A percentile compares a stretch with the other conserved stretches of the same genome.
phyloP scores from a whole-genome alignment of 2,113 vertebrate genomes.

The Dipodomys merriami region DNA sequence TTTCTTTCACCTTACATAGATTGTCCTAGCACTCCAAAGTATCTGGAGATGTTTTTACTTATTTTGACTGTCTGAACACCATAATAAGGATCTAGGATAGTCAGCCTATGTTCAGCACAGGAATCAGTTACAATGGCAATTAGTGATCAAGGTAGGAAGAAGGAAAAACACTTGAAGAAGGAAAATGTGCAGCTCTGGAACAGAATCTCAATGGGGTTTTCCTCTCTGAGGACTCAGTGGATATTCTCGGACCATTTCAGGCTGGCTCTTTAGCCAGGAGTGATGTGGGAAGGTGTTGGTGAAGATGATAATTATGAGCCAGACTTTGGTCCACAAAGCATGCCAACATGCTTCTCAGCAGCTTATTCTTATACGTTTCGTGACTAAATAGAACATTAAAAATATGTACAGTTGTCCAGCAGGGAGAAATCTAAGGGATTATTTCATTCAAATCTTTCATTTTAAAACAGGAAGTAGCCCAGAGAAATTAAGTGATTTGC shows the following conservation, averaged over 20 bases:
- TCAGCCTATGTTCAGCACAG: not conserved
- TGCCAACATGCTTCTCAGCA: not conserved
- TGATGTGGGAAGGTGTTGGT: not conserved
- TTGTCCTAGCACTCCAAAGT: not conserved
- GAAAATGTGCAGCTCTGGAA: not conserved
- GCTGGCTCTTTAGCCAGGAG: not conserved
- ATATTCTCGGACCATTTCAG: not conserved
- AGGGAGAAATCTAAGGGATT: constrained; percentile 32
- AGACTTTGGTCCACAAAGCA: not conserved
- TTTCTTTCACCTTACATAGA: not conserved
- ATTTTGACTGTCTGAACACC: not conserved
- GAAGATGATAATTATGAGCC: not conserved
- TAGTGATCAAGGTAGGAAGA: not conserved
- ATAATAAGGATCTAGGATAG: not conserved
- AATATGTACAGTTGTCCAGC: not conserved
- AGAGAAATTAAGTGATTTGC: constrained; percentile 22
- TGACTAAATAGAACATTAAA: constrained; percentile 19
- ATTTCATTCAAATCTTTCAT: constrained; percentile 28
- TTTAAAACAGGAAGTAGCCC: not conserved
- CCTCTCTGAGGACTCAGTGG: not conserved
- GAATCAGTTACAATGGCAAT: not conserved
- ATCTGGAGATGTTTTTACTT: not conserved
- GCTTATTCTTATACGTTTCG: not conserved
- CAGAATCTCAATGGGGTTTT: not conserved
- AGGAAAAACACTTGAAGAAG: not conserved